phyloP scores from a whole-genome alignment of 2,888 invertebrate genomes.

The Phania funesta region DNA sequence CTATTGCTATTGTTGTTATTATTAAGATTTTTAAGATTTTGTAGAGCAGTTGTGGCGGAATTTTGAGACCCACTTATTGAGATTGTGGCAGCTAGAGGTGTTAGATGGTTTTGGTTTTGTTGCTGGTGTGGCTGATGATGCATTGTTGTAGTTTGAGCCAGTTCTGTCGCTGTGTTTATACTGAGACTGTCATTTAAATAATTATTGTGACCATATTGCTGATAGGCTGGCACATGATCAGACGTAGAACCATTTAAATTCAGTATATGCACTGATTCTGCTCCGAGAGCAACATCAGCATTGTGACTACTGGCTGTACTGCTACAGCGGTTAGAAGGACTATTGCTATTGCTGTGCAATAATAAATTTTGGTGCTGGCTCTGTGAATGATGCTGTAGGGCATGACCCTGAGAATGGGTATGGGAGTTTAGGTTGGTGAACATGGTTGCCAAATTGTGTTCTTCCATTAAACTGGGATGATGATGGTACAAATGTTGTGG shows the following conservation, averaged over 20 bases:
- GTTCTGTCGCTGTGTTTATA: slow-evolving; percentile 58
- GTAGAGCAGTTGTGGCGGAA: slow-evolving; percentile 64
- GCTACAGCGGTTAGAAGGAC: slow-evolving; percentile 74
- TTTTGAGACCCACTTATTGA: slow-evolving; percentile 61
- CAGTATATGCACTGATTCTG: slow-evolving; percentile 65
- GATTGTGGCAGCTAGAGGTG: slow-evolving; percentile 44
- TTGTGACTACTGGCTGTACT: slow-evolving; percentile 73
- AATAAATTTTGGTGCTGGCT: slow-evolving; percentile 69
- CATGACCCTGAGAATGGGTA: slow-evolving; percentile 25
- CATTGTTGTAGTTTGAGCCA: slow-evolving; percentile 55
- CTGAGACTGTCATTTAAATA: slow-evolving; percentile 69
- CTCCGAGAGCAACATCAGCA: slow-evolving; percentile 72
- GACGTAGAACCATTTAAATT: slow-evolving; percentile 61
- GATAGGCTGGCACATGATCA: slow-evolving; percentile 61
- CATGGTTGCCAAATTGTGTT: slow-evolving; percentile 53
- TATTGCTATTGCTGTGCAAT: slow-evolving; percentile 76
- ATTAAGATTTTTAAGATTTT: slow-evolving; percentile 67
- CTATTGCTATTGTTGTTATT: slow-evolving; percentile 66
- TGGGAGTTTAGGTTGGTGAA: slow-evolving; percentile 62
- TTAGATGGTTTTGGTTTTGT: slow-evolving; percentile 69
- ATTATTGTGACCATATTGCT: slow-evolving; percentile 62
- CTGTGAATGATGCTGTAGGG: slow-evolving; percentile 70
- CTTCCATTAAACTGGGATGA: slow-evolving; percentile 76
- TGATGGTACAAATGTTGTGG: slow-evolving; percentile 77
- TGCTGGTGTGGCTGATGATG: slow-evolving; percentile 65